Evolutionary conservation across 2,113 vertebrate genomes (phyloP), one percentile per base, ranked within the genome.

Genomic region (Nannospalax galili): DNA sequence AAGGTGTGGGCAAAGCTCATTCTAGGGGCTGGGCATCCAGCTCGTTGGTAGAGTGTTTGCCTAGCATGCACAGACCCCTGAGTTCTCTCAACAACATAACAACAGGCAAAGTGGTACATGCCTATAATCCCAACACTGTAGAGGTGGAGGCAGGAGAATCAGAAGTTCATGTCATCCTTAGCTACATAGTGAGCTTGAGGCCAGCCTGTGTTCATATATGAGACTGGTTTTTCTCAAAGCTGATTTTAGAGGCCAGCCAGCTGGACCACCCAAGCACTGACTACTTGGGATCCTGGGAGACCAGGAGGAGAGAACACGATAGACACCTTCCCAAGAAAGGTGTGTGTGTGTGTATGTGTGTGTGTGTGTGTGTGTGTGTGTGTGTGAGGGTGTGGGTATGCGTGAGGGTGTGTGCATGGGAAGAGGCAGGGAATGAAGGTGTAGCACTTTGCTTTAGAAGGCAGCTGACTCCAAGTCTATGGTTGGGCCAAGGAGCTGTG

Each of bases 381-480:
- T 19, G 9, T 28, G 58, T 48, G 30, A 7, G 35, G 19, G 11
- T 11, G 22, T 74, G 72, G 3, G 9, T 22, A 9, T 12, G 73
- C 12, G 22, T 28, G 28, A 45, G 9, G 32, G 35, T 1, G 2
- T 12, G 42, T 1, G 0, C n/a, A 5, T 2, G 4, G 1, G 0
- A n/a, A 4, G 1, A 6, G n/a, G 28, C 6, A 77, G 79, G 58
- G 48, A n/a, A 37, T 10, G 40, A 84, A 93, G 82, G 9, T 15
- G 15, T 67, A 60, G 11, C 30, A 30, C 20, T 2, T 58, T 62
- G 28, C 72, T 77, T 67, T 22, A 32, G 42, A n/a, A 17, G 20
- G 75, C n/a, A 37, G 52, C 26, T 67, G 45, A 30, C 52, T 42
- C 30, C 35, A 4, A 37, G 3, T 72, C 65, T 45, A 2, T 48